Conservation (phyloP, 2,888 invertebrate genomes). For the Syritta pipiens region DNA sequence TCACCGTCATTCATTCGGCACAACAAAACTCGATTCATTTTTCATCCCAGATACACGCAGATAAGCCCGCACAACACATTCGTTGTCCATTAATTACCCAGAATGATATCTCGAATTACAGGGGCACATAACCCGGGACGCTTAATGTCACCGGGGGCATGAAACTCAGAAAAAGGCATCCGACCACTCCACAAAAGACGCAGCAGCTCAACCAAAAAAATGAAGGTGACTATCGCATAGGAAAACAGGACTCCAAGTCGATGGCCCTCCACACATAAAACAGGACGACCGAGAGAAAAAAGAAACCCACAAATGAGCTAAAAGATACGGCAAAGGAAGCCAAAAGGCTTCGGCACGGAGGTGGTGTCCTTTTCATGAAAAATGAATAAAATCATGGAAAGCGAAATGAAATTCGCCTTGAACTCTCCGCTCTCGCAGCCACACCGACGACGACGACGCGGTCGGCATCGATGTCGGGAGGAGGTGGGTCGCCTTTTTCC, state of each 20-base stretch:
- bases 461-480: neutral
- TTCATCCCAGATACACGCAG: slow-evolving; percentile 18
- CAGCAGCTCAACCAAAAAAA: no score
- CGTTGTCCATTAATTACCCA: slow-evolving; percentile 41
- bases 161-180: neutral
- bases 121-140: slow-evolving; percentile 18
- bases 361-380: slow-evolving; percentile 29
- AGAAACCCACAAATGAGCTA: no score
- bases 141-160: neutral
- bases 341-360: slow-evolving; percentile 18
- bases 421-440: slow-evolving; percentile 14
- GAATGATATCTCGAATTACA: slow-evolving; percentile 15
- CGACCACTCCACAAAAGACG: neutral
- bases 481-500: neutral
- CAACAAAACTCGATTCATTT: no score
- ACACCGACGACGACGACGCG: no score
- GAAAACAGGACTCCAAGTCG: no score
- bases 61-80: no score
- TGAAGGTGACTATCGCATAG: no score
- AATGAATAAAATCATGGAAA: slow-evolving; percentile 26
- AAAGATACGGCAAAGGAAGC: no score
- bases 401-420: slow-evolving; percentile 34
- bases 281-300: no score
- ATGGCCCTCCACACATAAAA: no score
- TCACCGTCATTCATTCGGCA: neutral